These are phyloP conservation scores for Arrhamphus sclerolepis DNA, from an alignment of 2,797 vertebrate species.

Conservation along the genomic window DNA sequence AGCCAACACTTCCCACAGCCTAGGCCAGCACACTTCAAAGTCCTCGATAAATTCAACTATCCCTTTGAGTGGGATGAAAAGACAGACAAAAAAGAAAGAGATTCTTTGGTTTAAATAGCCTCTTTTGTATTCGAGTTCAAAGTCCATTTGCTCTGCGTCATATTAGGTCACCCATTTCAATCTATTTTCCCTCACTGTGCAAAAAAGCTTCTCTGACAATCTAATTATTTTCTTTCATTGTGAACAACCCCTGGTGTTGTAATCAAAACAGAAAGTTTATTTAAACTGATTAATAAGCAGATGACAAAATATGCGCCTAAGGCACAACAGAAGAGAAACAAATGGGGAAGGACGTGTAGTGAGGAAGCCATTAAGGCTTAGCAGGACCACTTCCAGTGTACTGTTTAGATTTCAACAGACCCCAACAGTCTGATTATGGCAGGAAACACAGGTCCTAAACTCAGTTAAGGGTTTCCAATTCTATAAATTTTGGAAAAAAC, in stretches of 20 bases:
- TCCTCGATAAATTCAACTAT: constrained; percentile 46
- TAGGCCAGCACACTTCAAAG: constrained; percentile 66
- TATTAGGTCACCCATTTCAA: constrained; percentile 55
- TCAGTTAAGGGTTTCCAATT: constrained; percentile 32
- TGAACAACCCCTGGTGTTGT: constrained; percentile 63
- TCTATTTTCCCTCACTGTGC: constrained; percentile 73
- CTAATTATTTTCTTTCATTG: constrained; percentile 57
- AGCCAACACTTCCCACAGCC: constrained; percentile 47
- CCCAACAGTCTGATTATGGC: constrained; percentile 56
- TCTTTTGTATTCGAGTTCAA: constrained; percentile 69
- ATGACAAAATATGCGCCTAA: constrained; percentile 61
- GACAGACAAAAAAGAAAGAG: constrained; percentile 41
- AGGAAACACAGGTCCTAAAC: constrained; percentile 54
- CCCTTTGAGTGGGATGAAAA: constrained; percentile 59
- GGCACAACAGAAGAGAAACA: constrained; percentile 61
- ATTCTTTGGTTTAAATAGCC: constrained; percentile 65
- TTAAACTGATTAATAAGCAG: constrained; percentile 61
- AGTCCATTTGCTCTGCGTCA: constrained; percentile 66
- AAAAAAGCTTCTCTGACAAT: constrained; percentile 56
- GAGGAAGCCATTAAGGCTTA: constrained; percentile 54
- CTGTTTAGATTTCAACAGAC: constrained; percentile 64
- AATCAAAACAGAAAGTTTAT: constrained; percentile 75
- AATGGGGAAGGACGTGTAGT: constrained; percentile 48
- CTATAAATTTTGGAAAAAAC: constrained; percentile 25
- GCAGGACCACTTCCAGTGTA: constrained; percentile 57